phyloP scores from a whole-genome alignment of 2,888 invertebrate species.

The Leptothorax acervorum region DNA sequence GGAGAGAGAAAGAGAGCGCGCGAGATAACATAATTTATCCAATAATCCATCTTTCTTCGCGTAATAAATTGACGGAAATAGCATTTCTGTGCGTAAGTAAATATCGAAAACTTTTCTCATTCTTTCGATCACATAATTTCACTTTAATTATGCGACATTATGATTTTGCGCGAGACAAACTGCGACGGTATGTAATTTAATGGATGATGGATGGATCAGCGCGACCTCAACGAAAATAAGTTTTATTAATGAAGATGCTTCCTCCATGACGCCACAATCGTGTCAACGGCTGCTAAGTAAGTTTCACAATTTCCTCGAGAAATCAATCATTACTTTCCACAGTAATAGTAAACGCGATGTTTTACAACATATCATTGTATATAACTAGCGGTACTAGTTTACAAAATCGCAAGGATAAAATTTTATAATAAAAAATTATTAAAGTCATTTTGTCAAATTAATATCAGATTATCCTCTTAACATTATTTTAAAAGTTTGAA shows the following conservation, averaged over 20 bases:
- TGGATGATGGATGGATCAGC: slow-evolving; percentile 38
- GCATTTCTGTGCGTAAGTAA: slow-evolving; percentile 22
- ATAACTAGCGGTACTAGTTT: not conserved
- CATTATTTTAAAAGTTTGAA: not conserved
- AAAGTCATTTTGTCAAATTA: not conserved
- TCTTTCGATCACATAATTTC: slow-evolving; percentile 28
- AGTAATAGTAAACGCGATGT: slow-evolving; percentile 16
- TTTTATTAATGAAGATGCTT: slow-evolving; percentile 51
- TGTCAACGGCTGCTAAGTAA: slow-evolving; percentile 41
- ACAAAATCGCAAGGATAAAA: not conserved
- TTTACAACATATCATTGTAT: slow-evolving; percentile 20
- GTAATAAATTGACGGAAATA: slow-evolving; percentile 29
- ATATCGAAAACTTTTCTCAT: slow-evolving; percentile 30
- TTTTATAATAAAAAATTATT: not conserved
- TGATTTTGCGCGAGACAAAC: slow-evolving; percentile 38
- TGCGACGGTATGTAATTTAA: slow-evolving; percentile 41
- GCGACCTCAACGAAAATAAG: slow-evolving; percentile 31
- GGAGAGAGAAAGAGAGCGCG: not conserved
- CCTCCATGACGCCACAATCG: slow-evolving; percentile 14
- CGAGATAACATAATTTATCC: slow-evolving; percentile 10
- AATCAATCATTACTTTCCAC: slow-evolving; percentile 32
- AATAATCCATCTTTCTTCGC: slow-evolving; percentile 17
- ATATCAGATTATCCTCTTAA: not conserved
- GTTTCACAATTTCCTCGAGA: slow-evolving; percentile 32
- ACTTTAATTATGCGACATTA: slow-evolving; percentile 42